These are phyloP conservation scores for Stenodera caucasica DNA, from an alignment of 2,888 invertebrate species.

Conservation along the genomic window DNA sequence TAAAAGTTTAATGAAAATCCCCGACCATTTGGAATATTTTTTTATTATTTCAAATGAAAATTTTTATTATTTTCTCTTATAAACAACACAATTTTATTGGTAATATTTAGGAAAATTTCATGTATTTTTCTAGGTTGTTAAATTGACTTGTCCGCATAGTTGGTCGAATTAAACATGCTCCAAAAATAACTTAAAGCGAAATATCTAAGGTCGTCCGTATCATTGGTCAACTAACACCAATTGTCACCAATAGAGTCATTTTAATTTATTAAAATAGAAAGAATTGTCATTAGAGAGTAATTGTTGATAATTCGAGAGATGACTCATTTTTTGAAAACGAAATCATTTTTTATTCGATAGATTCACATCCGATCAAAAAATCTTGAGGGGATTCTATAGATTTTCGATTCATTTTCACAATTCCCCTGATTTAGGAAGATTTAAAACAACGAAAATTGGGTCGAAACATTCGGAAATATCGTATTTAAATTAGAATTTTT, in stretches of 20 bases:
- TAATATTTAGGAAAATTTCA: constrained; percentile 1
- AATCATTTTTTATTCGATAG: too few species aligned
- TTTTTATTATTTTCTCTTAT: background rate
- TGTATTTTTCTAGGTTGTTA: background rate
- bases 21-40: too few species aligned
- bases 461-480: too few species aligned
- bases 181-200: background rate
- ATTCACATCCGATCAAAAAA: too few species aligned
- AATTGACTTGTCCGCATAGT: background rate
- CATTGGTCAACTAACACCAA: constrained; percentile 1
- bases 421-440: too few species aligned
- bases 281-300: constrained; percentile 5
- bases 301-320: background rate
- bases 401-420: too few species aligned
- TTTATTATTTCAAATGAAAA: too few species aligned
- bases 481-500: too few species aligned
- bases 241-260: constrained; percentile 5
- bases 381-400: too few species aligned
- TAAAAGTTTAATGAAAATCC: too few species aligned
- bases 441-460: too few species aligned
- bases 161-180: background rate
- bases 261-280: constrained; percentile 5
- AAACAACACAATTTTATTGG: background rate
- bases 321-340: background rate
- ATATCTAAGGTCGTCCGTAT: constrained; percentile 1